Base-by-base conservation (phyloP, 2,113 vertebrate genomes). In the Callorhinus ursinus region DNA sequence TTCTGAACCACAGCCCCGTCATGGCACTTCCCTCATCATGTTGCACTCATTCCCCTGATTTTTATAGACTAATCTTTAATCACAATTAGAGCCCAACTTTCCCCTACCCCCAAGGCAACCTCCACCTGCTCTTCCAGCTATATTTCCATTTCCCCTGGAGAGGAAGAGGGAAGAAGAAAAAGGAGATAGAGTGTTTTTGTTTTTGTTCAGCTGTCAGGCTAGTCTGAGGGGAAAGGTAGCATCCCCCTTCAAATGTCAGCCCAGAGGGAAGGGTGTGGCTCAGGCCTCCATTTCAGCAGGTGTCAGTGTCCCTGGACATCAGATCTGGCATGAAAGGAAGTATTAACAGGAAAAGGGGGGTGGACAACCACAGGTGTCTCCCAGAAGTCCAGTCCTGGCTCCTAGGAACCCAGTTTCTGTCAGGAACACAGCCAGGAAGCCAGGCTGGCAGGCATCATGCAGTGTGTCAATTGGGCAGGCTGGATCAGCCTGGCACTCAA, bases 31-130 rank as follows among this genome's bases (percentile, higher is more conserved):
- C 49, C 1, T 79, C 18, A 53, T 2, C 1, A 24, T 63, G n/a
- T 71, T 91, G 39, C 61, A 80, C 5, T 21, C 69, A 95, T 39
- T n/a, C 57, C n/a, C 7, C 15, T 2, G 28, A 33, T 55, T 93
- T 96, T 96, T 59, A 74, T 0, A 67, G 61, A 96, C 83, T 67
- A n/a, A n/a, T 24, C 76, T 74, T 80, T 80, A 74, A 63, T 65
- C 61, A 49, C n/a, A 93, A 26, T 69, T 65, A 79, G 11, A 59
- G n/a, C 1, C 36, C 67, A 74, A 33, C 0, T 21, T 10, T 36
- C 11, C 11, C 19, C n/a, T 8, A 26, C 4, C 33, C 22, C 19
- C 28, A 81, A 85, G 6, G 21, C 63, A 86, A 82, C 6, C 36
- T 24, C 39, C n/a, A 18, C 15, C 18, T 5, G 22, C 15, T 5